Evolutionary conservation across 2,888 invertebrate species (phyloP), one percentile per base, ranked within the genome.

Genomic region (Latheticus oryzae): DNA sequence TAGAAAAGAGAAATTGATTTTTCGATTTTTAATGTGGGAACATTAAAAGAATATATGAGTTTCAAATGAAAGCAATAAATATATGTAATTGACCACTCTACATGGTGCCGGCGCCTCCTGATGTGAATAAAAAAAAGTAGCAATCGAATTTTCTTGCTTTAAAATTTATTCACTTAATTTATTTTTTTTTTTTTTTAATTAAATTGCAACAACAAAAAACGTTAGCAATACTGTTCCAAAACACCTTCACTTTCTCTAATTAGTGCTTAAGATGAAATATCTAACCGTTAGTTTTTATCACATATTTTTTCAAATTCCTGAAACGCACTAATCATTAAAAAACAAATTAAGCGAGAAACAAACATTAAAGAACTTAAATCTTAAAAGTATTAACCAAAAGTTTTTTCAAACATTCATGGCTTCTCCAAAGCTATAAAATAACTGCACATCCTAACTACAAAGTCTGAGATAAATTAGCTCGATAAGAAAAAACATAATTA

Each of bases 31-130:
- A 35, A 47, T 23, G 45, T 45, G 45, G 40, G 24, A 23, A 23
- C 40, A 40, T 40, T 40, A 21, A 40, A 24, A 12, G 23, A 5
- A 7, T 32, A 7, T 40, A 40, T 24, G 42, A 42, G 42, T 28
- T 28, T 42, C 42, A 8, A 28, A 42, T 26, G 42, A 42, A 28
- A 42, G 42, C 28, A 12, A 42, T 42, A 42, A 42, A 42, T 42
- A 42, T 24, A 11, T 21, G 12, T 42, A 42, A 42, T 42, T 42
- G 42, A 24, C 16, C 28, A 28, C 42, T 42, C 28, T 16, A 17
- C 42, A 11, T 26, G 42, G 26, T 42, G 13, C 28, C 42, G 42
- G 42, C 42, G 42, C 42, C 42, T 42, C 42, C 17, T 28, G n/a
- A n/a, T n/a, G n/a, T n/a, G n/a, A n/a, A n/a, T n/a, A n/a, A n/a